These are phyloP conservation scores for Epinephelus awoara DNA, from an alignment of 2,797 vertebrate species.

Conservation along the genomic window DNA sequence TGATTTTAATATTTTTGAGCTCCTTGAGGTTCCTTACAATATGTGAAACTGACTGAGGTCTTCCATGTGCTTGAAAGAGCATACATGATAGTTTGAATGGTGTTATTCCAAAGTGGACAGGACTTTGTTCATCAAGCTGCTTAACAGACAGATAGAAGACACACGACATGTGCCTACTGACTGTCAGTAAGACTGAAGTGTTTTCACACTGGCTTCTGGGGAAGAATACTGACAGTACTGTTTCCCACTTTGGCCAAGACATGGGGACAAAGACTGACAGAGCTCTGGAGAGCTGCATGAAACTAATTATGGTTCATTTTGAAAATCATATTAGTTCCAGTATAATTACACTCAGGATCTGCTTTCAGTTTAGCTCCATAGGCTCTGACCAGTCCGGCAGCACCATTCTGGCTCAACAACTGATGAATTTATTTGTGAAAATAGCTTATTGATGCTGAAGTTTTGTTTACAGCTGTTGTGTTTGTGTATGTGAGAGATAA, in stretches of 20 bases:
- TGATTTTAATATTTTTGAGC: background rate
- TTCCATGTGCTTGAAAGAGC: background rate
- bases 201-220: conserved; percentile 10
- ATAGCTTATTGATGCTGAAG: conserved; percentile 7
- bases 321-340: conserved; percentile 79
- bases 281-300: conserved; percentile 61
- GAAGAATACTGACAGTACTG: conserved; percentile 39
- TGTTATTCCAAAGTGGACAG: background rate
- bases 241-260: conserved; percentile 58
- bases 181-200: background rate
- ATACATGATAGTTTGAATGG: background rate
- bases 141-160: background rate
- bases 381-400: conserved; percentile 47
- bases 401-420: conserved; percentile 39
- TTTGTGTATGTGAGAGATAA: conserved; percentile 45
- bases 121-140: background rate
- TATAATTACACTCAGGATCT: conserved; percentile 70
- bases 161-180: background rate
- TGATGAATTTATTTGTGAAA: conserved; percentile 44
- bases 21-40: background rate
- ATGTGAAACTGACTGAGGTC: background rate
- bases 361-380: conserved; percentile 53
- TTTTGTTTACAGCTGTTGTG: conserved; percentile 45
- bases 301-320: conserved; percentile 75
- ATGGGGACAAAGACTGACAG: conserved; percentile 52